Percentiles rank a stretch among this genome's conserved stretches.
phyloP scores from a whole-genome alignment of 2,888 invertebrate species.

The Nemotelus nigrinus region DNA sequence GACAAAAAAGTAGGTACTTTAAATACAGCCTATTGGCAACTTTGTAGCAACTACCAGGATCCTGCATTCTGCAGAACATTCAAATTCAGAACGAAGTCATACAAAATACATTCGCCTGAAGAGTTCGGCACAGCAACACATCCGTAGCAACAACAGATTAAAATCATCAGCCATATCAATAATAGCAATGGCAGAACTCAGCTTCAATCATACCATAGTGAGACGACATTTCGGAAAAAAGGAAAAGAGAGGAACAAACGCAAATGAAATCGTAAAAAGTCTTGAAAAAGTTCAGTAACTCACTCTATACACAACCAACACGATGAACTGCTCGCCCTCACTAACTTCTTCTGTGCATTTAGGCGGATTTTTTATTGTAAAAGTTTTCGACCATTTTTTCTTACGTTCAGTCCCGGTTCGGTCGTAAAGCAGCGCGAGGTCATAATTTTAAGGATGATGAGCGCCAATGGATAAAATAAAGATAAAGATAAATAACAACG shows the following conservation, averaged over 20 bases:
- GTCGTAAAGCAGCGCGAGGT: constrained; percentile 32
- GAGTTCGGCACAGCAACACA: too few species aligned
- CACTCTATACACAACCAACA: not conserved
- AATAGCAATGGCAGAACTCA: too few species aligned
- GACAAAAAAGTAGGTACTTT: too few species aligned
- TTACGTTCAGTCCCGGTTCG: constrained; percentile 24
- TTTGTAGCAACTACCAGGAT: too few species aligned
- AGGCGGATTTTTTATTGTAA: constrained; percentile 38
- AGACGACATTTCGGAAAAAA: not conserved
- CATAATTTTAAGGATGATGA: constrained; percentile 43
- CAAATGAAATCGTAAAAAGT: constrained; percentile 35
- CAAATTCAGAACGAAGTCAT: too few species aligned
- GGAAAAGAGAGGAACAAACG: not conserved
- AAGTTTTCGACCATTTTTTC: constrained; percentile 30
- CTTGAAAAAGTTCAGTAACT: constrained; percentile 38
- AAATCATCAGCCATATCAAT: too few species aligned
- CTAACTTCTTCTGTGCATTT: constrained; percentile 7
- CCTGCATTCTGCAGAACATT: too few species aligned
- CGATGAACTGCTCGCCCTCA: not conserved
- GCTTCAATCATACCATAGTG: too few species aligned
- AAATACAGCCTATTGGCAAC: too few species aligned
- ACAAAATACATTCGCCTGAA: too few species aligned
- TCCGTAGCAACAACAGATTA: too few species aligned
- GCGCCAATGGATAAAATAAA: constrained; percentile 39
- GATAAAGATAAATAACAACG: constrained; percentile 21